Evolutionary conservation across 2,113 vertebrate genomes (phyloP), one percentile per base, ranked within the genome.

Genomic region (Tautogolabrus adspersus): DNA sequence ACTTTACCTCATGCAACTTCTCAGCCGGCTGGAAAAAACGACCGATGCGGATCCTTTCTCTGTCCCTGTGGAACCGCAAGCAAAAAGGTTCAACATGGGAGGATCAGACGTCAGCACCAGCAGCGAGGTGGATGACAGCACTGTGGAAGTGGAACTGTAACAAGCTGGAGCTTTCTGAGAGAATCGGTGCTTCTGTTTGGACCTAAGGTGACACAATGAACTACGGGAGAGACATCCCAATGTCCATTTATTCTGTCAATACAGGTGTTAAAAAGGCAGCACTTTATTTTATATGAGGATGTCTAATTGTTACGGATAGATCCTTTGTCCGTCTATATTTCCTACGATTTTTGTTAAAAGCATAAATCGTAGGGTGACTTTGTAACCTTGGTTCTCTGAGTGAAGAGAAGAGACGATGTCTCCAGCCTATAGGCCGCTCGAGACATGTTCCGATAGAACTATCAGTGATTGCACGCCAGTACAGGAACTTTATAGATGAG

Each of bases 61-160:
- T 1, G 40, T 68, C 34, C 66, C 74, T 13, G 42, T 47, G 60
- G 89, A 93, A 5, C 74, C 81, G 60, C 75, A 75, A 10, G 75
- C 51, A 0, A 72, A 40, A 12, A 72, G 42, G 23, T 12, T 44
- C 10, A 57, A 22, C 16, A 10, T 46, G 0, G 79, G 76, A 12
- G 78, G 54, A 23, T 52, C 40, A 0, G 61, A 59, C 58, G 40
- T 69, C 60, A 38, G 75, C 68, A 51, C 34, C 19, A 57, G 30
- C 34, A 63, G 84, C 0, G 88, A 91, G 6, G 69, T 65, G 15
- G 86, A 91, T 0, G 88, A 90, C 0, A 92, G 92, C 30, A 87
- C 66, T 0, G 83, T 94, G 71, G 93, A 94, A 1, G 68, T 93
- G 3, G 93, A 93, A 16, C 40, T 87, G 8, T 92, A 44, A 79